Evolutionary conservation across 2,888 invertebrate genomes (phyloP), one percentile per base, ranked within the genome.

Genomic region (Napeogenes inachia): DNA sequence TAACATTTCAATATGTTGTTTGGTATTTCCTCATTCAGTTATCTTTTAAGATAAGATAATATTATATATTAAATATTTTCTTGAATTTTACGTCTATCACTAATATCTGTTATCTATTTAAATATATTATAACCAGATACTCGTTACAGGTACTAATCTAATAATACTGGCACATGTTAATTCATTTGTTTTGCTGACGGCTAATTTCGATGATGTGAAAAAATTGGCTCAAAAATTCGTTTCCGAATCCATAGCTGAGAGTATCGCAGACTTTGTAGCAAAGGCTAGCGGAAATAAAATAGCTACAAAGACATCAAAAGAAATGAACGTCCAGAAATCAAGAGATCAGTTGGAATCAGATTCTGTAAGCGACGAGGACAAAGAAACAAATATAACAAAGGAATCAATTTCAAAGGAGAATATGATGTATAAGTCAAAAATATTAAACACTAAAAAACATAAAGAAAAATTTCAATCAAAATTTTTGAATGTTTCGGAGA

Each of bases 161-260:
- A 45, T 80, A 4, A 35, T 78, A 0, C n/a, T 77, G 2, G 60
- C 64, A 0, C 70, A 80, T 4, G 53, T 71, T 13, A 64, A 80
- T 0, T 63, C 80, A 0, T 74, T 76, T 57, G 77, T 86, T 0
- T 64, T 85, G 0, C 59, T 87, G 4, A 81, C 84, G 45, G 86
- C 85, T 0, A 84, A 82, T 38, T 65, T 84, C 1, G 84, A 82
- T 0, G 87, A 87, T 54, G 70, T 87, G 0, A 80, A 73, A 35
- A 79, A 77, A 61, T 69, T 87, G 21, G 85, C 85, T 0, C 69
- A 71, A 6, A 80, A 82, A 54, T 82, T 85, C 62, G 74, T 86
- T 0, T 77, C 85, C 0, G 77, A 81, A 0, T 70, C 76, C 0
- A 8, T 82, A 0, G 80, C 79, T 0, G 78, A 81, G 0, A 74